Base-by-base conservation (phyloP, 2,113 vertebrate genomes). In the Lepus americanus region DNA sequence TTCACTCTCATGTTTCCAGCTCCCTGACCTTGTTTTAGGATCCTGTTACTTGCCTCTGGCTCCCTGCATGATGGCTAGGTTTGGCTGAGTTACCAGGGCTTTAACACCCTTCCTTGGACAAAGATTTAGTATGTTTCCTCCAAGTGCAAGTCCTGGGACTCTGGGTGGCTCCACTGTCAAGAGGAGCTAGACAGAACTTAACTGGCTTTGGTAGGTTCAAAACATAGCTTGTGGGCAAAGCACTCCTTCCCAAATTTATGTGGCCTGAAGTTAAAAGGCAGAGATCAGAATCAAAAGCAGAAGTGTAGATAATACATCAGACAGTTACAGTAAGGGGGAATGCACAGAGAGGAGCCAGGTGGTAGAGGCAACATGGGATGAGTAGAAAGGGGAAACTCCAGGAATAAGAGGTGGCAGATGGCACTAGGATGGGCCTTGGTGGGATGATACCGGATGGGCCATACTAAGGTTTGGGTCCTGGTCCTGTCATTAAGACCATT, bases 31-130 rank as follows among this genome's bases (percentile, higher is more conserved):
- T 95, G 73, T 78, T 87, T 96, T 76, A 83, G 70, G 94, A 94
- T 97, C 83, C 87, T 49, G 31, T 96, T 95, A 86, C 94, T 91
- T 77, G 69, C 31, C 76, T 84, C 86, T 97, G 96, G 77, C 85
- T 96, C 78, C n/a, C 64, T 64, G 63, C 27, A 84, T 59, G 79
- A 92, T 82, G 81, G 77, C 73, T 92, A 74, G 70, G 76, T 89
- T 83, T 95, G 87, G 61, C 83, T 31, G 66, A 89, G 44, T 89
- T 92, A 81, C 61, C 79, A 92, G 74, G 87, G 89, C 29, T 53
- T 90, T 89, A 82, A 67, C 91, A 92, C 74, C 44, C 12, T 73
- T 86, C 44, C 74, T 96, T 91, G 92, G 92, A 96, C 51, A 84
- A 11, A 73, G 70, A 61, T 86, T 90, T 95, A 70, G 91, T 94